Percentiles rank a stretch among this genome's conserved stretches.
Evolutionary conservation across 53 echinoderm and acorn worm species (phyloP).

Genomic region (Crossaster papposus): DNA sequence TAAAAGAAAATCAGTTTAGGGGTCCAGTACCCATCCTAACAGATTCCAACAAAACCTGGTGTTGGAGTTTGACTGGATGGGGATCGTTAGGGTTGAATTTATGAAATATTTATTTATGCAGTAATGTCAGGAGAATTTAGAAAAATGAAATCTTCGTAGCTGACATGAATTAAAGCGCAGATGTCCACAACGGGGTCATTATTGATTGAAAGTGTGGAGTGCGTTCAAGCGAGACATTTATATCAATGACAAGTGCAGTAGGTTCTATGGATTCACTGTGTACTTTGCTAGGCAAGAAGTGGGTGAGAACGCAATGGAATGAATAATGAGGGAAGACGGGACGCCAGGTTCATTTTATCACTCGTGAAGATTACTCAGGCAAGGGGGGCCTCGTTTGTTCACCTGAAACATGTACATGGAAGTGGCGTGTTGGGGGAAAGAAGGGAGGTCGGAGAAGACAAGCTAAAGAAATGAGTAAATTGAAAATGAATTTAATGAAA

Average conservation of each 20-base stretch:
- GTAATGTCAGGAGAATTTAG: not conserved
- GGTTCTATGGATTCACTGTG: not conserved
- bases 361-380: not conserved
- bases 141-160: not conserved
- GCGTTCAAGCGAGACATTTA: not conserved
- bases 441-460: too few relatives aligned
- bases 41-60: too few relatives aligned
- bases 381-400: not conserved
- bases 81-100: too few relatives aligned
- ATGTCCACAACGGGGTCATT: not conserved
- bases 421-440: not conserved
- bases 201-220: not conserved
- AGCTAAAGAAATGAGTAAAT: too few relatives aligned
- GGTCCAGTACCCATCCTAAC: too few relatives aligned
- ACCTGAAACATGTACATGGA: not conserved
- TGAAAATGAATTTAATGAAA: too few relatives aligned
- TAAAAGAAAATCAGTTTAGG: too few relatives aligned
- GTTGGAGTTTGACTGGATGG: too few relatives aligned
- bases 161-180: not conserved
- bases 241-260: not conserved
- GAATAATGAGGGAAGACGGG: not conserved
- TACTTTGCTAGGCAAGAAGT: not conserved
- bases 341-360: not conserved
- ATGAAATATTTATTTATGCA: too few relatives aligned
- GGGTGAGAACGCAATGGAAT: not conserved